Evolutionary conservation across 2,113 vertebrate genomes (phyloP), one percentile per base, ranked within the genome.

Genomic region (Laterallus jamaicensis): DNA sequence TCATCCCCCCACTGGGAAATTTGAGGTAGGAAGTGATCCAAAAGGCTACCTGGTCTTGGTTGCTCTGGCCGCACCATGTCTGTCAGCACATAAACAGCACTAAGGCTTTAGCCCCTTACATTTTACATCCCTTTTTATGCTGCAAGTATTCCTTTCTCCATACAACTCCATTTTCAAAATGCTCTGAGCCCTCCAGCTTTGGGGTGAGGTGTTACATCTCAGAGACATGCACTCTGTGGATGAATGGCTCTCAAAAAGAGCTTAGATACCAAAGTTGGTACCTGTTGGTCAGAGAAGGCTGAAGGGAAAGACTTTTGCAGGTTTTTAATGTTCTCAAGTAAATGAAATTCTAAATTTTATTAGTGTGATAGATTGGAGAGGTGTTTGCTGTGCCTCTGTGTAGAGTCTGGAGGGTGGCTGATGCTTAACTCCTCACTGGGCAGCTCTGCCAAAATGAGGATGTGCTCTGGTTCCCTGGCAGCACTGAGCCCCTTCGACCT

Each of bases 371-470:
- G 58, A 15, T 10, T 60, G 25, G 56, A 60, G 78, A 37, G 14
- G 28, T 75, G 7, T 74, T 92, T 77, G 54, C 55, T 82, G 71
- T 50, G n/a, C 79, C 83, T 93, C 40, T 82, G 78, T 63, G 54
- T 31, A 25, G 26, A 73, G 50, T 70, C 64, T 75, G 77, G 76
- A 54, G 81, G 20, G 64, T 54, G 54, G 50, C 14, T 77, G 47
- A 35, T 52, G 28, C 54, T 86, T 37, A 24, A 21, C 47, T 67
- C 9, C n/a, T 79, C 18, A 24, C 70, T 52, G 79, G 75, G 54
- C 28, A 39, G 9, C 35, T 56, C 44, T 67, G 25, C 66, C 56
- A 74, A 35, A 49, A 39, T 63, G 50, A 79, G 82, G 52, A 60
- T 12, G 21, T 22, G 24, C 31, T 60, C 68, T 82, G 31, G 29